These are phyloP conservation scores for Acrocephalus kingi DNA, from an alignment of 2,113 vertebrate species.

Conservation along the genomic window DNA sequence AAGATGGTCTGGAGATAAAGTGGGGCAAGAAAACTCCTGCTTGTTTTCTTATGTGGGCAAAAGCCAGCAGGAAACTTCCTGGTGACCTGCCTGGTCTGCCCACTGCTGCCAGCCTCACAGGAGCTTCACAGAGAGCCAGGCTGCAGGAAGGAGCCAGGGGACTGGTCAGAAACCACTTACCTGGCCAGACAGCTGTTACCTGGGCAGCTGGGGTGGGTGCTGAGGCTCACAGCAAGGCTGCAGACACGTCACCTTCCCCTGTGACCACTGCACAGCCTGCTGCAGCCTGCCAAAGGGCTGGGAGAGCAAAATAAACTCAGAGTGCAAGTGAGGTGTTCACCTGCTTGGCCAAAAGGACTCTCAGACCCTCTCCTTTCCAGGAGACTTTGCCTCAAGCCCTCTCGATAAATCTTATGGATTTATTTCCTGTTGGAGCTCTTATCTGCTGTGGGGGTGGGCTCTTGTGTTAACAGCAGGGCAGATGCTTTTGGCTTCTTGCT, in stretches of 20 bases:
- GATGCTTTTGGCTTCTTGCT: slow-evolving; percentile 11
- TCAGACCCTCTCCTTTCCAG: neutral
- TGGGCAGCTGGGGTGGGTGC: neutral
- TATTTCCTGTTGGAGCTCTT: neutral
- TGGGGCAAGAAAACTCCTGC: neutral
- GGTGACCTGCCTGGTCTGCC: neutral
- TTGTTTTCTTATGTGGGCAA: accelerated
- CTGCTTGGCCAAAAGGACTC: neutral
- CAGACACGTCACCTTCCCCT: neutral
- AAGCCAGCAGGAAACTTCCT: neutral
- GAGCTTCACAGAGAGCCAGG: neutral
- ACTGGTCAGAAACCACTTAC: neutral
- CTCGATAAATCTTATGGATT: neutral
- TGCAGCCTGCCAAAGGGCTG: neutral
- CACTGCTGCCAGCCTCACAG: neutral
- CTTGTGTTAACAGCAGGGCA: neutral
- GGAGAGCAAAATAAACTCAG: neutral
- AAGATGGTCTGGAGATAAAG: neutral
- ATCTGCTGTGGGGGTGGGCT: neutral
- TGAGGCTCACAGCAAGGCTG: neutral
- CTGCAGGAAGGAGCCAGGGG: neutral
- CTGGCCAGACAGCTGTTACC: neutral
- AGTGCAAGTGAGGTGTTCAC: neutral
- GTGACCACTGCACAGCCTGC: neutral
- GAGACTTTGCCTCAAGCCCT: neutral